These are phyloP conservation scores for Phalloptychus januarius DNA, from an alignment of 2,797 vertebrate species.

Conservation along the genomic window DNA sequence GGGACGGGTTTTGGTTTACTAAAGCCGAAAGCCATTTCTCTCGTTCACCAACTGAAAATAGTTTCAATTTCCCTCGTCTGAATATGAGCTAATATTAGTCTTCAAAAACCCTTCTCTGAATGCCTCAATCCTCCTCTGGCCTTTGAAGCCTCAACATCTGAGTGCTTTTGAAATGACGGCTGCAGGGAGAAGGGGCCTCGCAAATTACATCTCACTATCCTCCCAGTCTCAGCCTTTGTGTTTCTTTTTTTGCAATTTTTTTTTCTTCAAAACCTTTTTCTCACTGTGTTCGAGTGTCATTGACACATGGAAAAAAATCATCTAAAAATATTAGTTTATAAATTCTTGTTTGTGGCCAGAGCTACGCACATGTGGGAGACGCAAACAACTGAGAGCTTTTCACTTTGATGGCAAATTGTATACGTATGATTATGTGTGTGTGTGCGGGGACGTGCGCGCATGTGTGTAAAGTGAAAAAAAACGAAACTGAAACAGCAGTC, in stretches of 20 bases:
- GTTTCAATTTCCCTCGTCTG: constrained; percentile 54
- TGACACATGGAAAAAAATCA: not conserved
- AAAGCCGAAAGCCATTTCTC: constrained; percentile 47
- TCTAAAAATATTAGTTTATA: not conserved
- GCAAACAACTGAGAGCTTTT: not conserved
- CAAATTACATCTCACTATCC: constrained; percentile 69
- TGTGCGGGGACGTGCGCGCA: no score
- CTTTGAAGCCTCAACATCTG: constrained; percentile 71
- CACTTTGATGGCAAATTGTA: not conserved
- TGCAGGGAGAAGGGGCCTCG: constrained; percentile 54
- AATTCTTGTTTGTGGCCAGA: not conserved
- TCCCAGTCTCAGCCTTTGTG: constrained; percentile 59
- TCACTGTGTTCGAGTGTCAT: not conserved
- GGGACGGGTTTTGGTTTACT: constrained; percentile 47
- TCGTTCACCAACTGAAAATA: constrained; percentile 48
- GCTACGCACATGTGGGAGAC: not conserved
- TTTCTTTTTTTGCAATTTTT: constrained; percentile 34
- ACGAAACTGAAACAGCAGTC: no score
- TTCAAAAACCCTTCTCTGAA: constrained; percentile 61
- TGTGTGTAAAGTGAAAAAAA: no score
- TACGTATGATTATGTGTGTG: no score
- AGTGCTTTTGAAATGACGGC: constrained; percentile 73
- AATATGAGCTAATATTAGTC: constrained; percentile 71
- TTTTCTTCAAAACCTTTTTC: constrained; percentile 34
- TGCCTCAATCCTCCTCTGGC: constrained; percentile 54